Evolutionary conservation across 2,113 vertebrate species (phyloP).

Genomic region (Microcebus murinus): DNA sequence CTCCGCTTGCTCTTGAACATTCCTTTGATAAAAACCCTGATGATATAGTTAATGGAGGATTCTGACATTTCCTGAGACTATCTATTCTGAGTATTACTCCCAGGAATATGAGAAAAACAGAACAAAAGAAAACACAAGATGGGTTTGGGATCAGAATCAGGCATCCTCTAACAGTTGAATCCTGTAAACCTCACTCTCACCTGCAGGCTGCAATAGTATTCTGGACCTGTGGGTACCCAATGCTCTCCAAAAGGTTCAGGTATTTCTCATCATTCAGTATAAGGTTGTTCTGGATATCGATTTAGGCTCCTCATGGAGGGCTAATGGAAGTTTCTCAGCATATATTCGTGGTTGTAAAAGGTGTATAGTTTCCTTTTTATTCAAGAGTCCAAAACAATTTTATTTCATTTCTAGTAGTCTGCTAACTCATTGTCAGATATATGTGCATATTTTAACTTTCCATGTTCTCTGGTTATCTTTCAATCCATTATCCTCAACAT

Average conservation of each 20-base stretch:
- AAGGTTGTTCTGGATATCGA: background rate
- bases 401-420: background rate
- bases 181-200: accelerated
- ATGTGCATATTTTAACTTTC: background rate
- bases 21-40: background rate
- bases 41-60: background rate
- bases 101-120: background rate
- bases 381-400: background rate
- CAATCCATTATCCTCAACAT: background rate
- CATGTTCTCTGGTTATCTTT: background rate
- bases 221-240: background rate
- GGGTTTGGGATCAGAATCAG: background rate
- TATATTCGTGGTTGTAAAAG: background rate
- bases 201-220: background rate
- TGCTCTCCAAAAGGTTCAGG: background rate
- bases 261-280: background rate
- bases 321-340: background rate
- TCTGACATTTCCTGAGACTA: background rate
- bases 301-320: background rate
- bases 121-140: background rate
- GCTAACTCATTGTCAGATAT: background rate
- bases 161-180: background rate
- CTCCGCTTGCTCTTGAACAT: background rate
- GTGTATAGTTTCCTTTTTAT: background rate
- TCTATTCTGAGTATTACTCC: background rate